Conservation (phyloP, 1,140 invertebrate genomes). For the Ceratina calcarata region DNA sequence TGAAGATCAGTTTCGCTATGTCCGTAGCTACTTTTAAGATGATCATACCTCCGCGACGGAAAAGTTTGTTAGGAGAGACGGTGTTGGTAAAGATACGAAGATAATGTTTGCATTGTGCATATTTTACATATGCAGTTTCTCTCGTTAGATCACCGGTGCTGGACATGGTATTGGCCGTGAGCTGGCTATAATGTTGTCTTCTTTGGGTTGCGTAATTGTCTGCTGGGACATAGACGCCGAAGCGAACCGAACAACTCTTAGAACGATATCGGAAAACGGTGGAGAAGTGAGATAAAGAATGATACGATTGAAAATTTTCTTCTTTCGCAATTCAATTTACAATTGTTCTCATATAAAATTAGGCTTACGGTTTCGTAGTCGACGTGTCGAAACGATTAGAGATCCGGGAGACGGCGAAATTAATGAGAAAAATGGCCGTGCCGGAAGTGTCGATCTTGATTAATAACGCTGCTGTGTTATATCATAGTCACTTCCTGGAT, state of each 20-base stretch:
- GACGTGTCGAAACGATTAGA: constrained; percentile 71
- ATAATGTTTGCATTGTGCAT: neutral
- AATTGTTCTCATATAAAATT: neutral
- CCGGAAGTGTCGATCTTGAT: constrained; percentile 73
- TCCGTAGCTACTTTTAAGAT: constrained; percentile 56
- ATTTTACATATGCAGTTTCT: neutral
- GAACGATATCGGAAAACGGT: constrained; percentile 66
- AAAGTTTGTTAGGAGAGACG: constrained; percentile 68
- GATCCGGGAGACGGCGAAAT: constrained; percentile 62
- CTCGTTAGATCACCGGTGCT: constrained; percentile 71
- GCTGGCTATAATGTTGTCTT: constrained; percentile 69
- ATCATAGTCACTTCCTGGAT: constrained; percentile 61
- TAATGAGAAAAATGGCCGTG: constrained; percentile 68
- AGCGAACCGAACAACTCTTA: constrained; percentile 67
- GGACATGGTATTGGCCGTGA: constrained; percentile 75
- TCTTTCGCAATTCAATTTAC: neutral
- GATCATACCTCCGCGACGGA: constrained; percentile 59
- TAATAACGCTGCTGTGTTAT: constrained; percentile 71
- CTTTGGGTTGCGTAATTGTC: constrained; percentile 70
- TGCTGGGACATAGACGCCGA: constrained; percentile 73
- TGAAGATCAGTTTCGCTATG: constrained; percentile 60
- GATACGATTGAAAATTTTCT: neutral
- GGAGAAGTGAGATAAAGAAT: constrained; percentile 62
- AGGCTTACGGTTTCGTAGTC: constrained; percentile 72
- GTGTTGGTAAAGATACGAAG: constrained; percentile 60